Evolutionary conservation across 2,113 vertebrate genomes (phyloP).

Genomic region (Cinclus mexicanus): DNA sequence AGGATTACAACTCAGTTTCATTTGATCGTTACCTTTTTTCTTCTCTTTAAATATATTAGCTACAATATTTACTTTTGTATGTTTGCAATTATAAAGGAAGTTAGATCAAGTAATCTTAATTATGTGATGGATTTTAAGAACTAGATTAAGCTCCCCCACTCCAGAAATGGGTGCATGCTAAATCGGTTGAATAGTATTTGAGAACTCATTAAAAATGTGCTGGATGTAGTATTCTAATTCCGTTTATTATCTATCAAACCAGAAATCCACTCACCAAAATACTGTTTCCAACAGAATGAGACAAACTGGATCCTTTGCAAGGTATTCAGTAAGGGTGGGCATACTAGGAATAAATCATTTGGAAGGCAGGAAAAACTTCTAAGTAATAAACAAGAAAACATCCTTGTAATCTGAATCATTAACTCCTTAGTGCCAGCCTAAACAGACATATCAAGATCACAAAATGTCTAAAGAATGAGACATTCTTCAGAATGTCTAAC

Average conservation of each 20-base stretch:
- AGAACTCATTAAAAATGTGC: background rate
- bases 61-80: background rate
- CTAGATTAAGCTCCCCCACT: background rate
- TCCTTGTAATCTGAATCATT: background rate
- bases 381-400: background rate
- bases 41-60: background rate
- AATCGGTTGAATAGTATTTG: background rate
- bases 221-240: background rate
- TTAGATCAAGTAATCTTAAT: background rate
- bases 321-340: background rate
- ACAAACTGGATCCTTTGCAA: background rate
- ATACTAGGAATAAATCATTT: background rate
- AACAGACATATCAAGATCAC: constrained; percentile 22
- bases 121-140: background rate
- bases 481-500: background rate
- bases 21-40: background rate
- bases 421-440: background rate
- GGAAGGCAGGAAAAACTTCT: background rate
- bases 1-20: background rate
- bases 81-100: background rate
- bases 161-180: background rate
- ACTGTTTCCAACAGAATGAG: background rate
- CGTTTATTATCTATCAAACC: background rate
- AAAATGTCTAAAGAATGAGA: constrained; percentile 15
- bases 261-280: background rate